Conservation (phyloP, 2,113 vertebrate genomes). For the Emydocephalus ijimae region DNA sequence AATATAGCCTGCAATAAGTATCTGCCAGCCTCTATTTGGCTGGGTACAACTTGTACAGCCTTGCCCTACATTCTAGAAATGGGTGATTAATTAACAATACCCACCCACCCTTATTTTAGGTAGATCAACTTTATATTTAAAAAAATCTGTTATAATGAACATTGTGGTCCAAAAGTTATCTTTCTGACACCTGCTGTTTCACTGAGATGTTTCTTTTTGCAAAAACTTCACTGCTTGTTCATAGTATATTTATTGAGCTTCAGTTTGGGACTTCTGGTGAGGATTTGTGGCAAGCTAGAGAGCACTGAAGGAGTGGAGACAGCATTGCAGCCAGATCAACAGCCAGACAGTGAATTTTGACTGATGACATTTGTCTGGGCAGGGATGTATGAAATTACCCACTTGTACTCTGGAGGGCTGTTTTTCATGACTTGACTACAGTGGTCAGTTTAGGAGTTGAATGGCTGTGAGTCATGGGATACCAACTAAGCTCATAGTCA, state of each 20-base stretch:
- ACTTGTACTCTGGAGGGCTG: neutral
- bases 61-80: neutral
- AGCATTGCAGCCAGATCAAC: neutral
- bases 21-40: neutral
- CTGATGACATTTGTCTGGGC: neutral
- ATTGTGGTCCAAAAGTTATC: neutral
- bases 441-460: neutral
- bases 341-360: neutral
- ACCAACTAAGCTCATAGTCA: too few relatives aligned
- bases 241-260: neutral
- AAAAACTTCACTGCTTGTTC: neutral
- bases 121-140: neutral
- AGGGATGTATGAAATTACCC: neutral
- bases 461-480: neutral
- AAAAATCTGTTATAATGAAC: neutral
- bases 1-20: neutral
- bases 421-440: neutral
- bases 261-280: neutral
- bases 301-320: neutral
- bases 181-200: conserved; percentile 8
- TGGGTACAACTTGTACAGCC: neutral
- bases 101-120: neutral
- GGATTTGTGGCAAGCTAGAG: neutral
- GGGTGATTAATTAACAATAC: neutral
- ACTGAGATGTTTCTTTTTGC: neutral